Evolutionary conservation across 2,113 vertebrate genomes (phyloP).

Genomic region (Myotis brandtii): DNA sequence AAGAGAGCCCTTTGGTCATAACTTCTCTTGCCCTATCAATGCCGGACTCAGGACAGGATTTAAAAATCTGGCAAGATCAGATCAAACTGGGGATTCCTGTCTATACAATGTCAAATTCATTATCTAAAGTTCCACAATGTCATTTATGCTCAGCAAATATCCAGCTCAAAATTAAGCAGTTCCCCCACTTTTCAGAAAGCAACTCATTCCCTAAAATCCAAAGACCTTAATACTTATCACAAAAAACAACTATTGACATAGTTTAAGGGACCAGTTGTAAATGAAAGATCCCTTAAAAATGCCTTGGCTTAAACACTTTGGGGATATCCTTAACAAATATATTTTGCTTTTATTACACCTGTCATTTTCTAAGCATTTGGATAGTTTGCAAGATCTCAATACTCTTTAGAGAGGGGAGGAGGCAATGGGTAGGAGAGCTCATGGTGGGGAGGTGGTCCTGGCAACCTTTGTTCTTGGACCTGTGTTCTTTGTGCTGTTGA

Average conservation of each 20-base stretch:
- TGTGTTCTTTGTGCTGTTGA: background rate
- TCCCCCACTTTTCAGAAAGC: background rate
- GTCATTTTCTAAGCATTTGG: background rate
- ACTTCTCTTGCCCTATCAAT: background rate
- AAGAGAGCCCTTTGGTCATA: background rate
- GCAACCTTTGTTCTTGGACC: background rate
- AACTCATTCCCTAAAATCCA: background rate
- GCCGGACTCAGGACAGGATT: background rate
- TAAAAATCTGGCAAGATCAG: constrained; percentile 20
- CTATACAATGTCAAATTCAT: background rate
- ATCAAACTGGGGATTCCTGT: background rate
- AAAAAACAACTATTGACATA: background rate
- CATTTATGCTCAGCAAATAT: constrained; percentile 12
- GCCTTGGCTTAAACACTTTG: background rate
- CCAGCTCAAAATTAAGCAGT: constrained; percentile 1
- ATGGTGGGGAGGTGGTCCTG: background rate
- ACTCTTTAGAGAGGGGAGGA: background rate
- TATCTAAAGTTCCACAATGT: constrained; percentile 4
- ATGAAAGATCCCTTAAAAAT: background rate
- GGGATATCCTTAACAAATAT: background rate
- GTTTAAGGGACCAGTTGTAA: background rate
- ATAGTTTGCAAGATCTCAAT: background rate
- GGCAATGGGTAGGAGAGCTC: fast-evolving
- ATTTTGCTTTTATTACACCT: background rate
- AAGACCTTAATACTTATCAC: background rate